A percentile compares a stretch with the other conserved stretches of the same genome.
phyloP scores from a whole-genome alignment of 2,113 vertebrate genomes.

The Oreotrochilus melanogaster region DNA sequence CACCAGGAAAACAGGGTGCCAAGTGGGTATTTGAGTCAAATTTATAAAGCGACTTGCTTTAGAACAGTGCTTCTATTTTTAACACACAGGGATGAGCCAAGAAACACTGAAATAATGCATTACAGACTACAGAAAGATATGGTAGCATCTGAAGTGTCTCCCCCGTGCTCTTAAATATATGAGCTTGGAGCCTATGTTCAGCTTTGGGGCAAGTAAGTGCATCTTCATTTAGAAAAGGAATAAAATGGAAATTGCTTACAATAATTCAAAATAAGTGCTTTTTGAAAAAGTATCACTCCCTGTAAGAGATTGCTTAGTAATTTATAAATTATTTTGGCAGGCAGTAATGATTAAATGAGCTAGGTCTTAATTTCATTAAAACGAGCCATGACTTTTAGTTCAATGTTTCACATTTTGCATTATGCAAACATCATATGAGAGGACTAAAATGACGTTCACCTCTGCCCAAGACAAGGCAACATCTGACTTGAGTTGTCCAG shows the following conservation, averaged over 20 bases:
- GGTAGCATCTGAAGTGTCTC: neutral
- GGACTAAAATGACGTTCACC: neutral
- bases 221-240: slow-evolving; percentile 6
- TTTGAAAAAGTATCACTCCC: neutral
- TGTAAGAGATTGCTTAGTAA: neutral
- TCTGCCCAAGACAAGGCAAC: neutral
- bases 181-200: neutral
- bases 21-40: slow-evolving; percentile 64
- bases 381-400: neutral
- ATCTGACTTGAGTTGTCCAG: neutral
- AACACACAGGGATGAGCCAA: slow-evolving; percentile 12
- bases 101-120: slow-evolving; percentile 2
- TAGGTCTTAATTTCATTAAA: slow-evolving; percentile 14
- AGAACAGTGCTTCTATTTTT: slow-evolving; percentile 45
- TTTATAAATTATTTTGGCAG: slow-evolving; percentile 36
- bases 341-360: neutral
- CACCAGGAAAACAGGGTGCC: slow-evolving; percentile 53
- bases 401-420: neutral
- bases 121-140: neutral
- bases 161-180: neutral
- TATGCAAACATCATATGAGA: neutral
- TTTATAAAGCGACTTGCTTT: slow-evolving; percentile 47
- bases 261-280: neutral
- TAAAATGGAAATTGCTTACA: neutral
- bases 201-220: neutral